A percentile compares a stretch with the other conserved stretches of the same genome.
phyloP scores from a whole-genome alignment of 2,888 invertebrate genomes.

The Acleris holmiana region DNA sequence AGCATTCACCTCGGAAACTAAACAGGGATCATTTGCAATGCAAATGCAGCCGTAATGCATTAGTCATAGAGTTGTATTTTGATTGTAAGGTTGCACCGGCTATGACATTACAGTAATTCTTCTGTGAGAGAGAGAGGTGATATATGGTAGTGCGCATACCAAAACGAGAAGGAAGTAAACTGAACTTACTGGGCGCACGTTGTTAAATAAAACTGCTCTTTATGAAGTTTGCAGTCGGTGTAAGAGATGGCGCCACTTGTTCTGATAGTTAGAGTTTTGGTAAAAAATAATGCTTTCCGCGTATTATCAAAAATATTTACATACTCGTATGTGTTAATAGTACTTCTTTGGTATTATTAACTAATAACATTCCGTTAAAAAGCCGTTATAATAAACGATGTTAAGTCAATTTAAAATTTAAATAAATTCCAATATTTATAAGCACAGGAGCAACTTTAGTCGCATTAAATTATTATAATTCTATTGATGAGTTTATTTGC shows the following conservation, averaged over 20 bases:
- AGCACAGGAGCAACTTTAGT: constrained; percentile 9
- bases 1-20: constrained; percentile 63
- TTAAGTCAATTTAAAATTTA: neutral
- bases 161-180: constrained; percentile 60
- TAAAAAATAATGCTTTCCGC: neutral
- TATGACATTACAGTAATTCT: constrained; percentile 55
- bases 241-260: constrained; percentile 76
- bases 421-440: constrained; percentile 3
- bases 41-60: constrained; percentile 76
- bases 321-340: constrained; percentile 1
- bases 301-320: neutral
- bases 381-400: neutral
- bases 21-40: constrained; percentile 62
- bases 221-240: constrained; percentile 56
- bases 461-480: constrained; percentile 8
- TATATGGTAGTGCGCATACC: constrained; percentile 49
- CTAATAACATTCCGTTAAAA: neutral
- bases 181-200: constrained; percentile 64
- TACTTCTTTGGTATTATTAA: neutral
- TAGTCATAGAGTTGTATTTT: constrained; percentile 65
- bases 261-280: constrained; percentile 13
- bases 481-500: constrained; percentile 12
- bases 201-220: constrained; percentile 62
- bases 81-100: constrained; percentile 54
- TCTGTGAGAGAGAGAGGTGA: constrained; percentile 58